Percentiles rank a stretch among this genome's conserved stretches.
phyloP scores from a whole-genome alignment of 2,113 vertebrate genomes.

The Oryzias celebensis region DNA sequence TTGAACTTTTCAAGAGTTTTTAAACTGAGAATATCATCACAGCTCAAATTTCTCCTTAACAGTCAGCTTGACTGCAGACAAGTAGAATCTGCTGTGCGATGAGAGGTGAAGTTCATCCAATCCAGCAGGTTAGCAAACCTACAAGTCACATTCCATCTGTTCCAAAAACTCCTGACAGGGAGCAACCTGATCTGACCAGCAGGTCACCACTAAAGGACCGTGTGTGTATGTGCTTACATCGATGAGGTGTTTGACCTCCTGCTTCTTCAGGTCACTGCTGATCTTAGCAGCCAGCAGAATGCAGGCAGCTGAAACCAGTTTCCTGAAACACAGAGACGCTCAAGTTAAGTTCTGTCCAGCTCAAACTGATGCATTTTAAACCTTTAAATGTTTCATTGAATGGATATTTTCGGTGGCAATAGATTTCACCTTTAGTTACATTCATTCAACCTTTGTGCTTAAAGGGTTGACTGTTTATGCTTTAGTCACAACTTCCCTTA shows the following conservation, averaged over 20 bases:
- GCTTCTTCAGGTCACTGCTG: slow-evolving; percentile 95
- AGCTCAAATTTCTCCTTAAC: not conserved
- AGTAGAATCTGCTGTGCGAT: not conserved
- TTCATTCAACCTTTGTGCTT: too few species aligned
- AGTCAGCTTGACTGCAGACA: too few species aligned
- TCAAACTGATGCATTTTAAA: not conserved
- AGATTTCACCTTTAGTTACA: too few species aligned
- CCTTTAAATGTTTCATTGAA: too few species aligned
- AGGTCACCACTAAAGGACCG: not conserved
- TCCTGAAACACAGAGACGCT: slow-evolving; percentile 69
- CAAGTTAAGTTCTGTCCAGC: rapidly evolving
- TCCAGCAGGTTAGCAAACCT: not conserved
- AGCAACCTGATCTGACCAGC: slow-evolving; percentile 19
- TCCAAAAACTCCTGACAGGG: not conserved
- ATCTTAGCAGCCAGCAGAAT: slow-evolving; percentile 95
- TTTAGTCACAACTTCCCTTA: too few species aligned
- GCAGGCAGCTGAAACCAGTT: slow-evolving; percentile 92
- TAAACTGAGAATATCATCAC: not conserved
- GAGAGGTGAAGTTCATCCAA: not conserved
- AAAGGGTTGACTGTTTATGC: too few species aligned
- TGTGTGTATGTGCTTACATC: slow-evolving; percentile 80
- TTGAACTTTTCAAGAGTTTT: too few species aligned
- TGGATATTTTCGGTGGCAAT: too few species aligned
- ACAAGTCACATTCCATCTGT: slow-evolving; percentile 14
- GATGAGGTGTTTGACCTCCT: slow-evolving; percentile 93